Conservation (phyloP, 2,797 vertebrate species). For the Cuniculus paca region DNA sequence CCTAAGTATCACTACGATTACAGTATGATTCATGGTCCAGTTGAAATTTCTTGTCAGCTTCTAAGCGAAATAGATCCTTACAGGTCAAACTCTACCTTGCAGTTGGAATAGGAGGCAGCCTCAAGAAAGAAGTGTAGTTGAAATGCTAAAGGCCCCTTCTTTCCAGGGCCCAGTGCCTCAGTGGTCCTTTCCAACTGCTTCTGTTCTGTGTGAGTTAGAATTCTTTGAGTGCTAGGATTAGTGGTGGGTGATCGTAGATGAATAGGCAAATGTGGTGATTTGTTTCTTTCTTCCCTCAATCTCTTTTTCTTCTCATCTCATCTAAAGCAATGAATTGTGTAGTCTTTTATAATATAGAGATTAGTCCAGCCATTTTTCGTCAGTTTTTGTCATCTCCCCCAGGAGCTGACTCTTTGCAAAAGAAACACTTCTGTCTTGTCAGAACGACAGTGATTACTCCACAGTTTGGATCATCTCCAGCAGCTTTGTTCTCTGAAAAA, state of each 20-base stretch:
- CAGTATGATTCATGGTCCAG: background rate
- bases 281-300: background rate
- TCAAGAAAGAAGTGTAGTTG: background rate
- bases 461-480: constrained; percentile 68
- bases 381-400: constrained; percentile 12
- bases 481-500: constrained; percentile 75
- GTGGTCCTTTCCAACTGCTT: background rate
- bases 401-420: constrained; percentile 71
- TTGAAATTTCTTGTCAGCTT: background rate
- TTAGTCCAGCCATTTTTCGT: constrained; percentile 70
- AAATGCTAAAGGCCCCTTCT: background rate
- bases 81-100: background rate
- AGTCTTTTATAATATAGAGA: constrained; percentile 25
- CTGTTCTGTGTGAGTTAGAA: background rate
- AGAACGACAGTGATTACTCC: constrained; percentile 47
- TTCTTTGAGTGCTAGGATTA: constrained; percentile 55
- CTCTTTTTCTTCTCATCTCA: constrained; percentile 65
- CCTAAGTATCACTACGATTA: background rate
- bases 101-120: background rate
- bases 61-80: background rate
- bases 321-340: constrained; percentile 43
- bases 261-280: constrained; percentile 52
- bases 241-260: background rate
- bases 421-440: constrained; percentile 67
- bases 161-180: background rate